These are phyloP conservation scores for Troides oblongomaculatus DNA, from an alignment of 2,888 invertebrate genomes.

Conservation along the genomic window DNA sequence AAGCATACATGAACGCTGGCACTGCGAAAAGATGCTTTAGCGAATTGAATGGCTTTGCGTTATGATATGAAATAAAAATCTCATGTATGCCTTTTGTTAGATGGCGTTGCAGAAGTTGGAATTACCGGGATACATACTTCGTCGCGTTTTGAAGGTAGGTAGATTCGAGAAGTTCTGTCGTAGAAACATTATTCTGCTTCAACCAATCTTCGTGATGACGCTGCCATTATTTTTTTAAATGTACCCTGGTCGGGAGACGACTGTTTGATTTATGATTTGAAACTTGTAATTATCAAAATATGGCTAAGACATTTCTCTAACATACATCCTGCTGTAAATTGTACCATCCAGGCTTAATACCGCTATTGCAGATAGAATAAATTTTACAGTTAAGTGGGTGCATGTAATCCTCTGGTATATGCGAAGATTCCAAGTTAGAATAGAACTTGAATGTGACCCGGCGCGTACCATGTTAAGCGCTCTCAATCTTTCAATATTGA, in stretches of 20 bases:
- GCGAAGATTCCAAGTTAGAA: conserved; percentile 18
- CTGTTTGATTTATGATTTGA: background rate
- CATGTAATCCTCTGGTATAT: conserved; percentile 13
- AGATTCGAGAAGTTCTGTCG: conserved; percentile 1
- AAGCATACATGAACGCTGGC: conserved; percentile 57
- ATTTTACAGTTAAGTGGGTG: conserved; percentile 16
- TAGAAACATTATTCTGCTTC: no score
- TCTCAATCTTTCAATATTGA: conserved; percentile 4
- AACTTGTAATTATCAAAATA: background rate
- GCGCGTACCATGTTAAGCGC: background rate
- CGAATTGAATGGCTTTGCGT: conserved; percentile 67
- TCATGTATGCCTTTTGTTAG: conserved; percentile 69
- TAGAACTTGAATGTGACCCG: conserved; percentile 8
- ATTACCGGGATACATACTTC: conserved; percentile 17
- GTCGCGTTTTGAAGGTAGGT: conserved; percentile 21
- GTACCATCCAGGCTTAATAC: conserved; percentile 3
- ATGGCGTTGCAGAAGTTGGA: conserved; percentile 45
- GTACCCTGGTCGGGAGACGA: no score
- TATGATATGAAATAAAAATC: conserved; percentile 48
- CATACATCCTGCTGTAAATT: background rate
- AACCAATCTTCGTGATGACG: no score
- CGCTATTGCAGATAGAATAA: conserved; percentile 7
- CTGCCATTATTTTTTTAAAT: no score
- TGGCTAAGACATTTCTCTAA: background rate
- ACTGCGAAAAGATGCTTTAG: conserved; percentile 59